Evolutionary conservation across 2,113 vertebrate genomes (phyloP), one percentile per base, ranked within the genome.

Genomic region (Microtus ochrogaster): DNA sequence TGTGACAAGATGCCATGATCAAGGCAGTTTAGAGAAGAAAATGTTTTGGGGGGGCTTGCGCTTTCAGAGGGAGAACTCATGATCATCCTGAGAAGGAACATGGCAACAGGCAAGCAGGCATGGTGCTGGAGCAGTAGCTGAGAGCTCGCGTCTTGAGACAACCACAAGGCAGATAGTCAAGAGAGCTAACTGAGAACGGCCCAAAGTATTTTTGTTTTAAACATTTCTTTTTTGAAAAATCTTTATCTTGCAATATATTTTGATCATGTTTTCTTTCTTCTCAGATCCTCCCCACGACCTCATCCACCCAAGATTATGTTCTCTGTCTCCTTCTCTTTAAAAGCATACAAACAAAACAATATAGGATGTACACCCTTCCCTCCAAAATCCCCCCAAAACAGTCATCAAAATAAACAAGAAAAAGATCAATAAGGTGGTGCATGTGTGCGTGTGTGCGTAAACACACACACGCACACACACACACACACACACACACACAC

Each of bases 371-470:
- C 26, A 65, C 28, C 63, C 63, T 65, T 28, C 24, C 63, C 63
- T 3, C 26, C 63, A 65, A 65, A 65, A 65, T 65, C 24, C 24
- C 26, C 63, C 3, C 2, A 65, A 65, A 65, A 30, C 26, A 65
- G 63, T 3, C 63, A 65, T 65, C 63, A 65, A 65, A 65, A 28
- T 65, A 65, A 65, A 65, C 3, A 65, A 65, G 26, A 12, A 12
- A 65, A 30, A 65, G 3, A 65, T 65, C 21, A 30, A 30, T 30
- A 65, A 65, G 63, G 26, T 55, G 16, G 1, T 55, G 55, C 55
- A 19, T 4, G 55, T 4, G 55, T 58, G 55, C 0, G 17, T 0
- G 5, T 58, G 55, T 4, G 2, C 55, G 6, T 5, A 1, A 19
- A 0, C 55, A 58, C 55, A 58, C 55, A 55, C 63, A 65, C 63